phyloP scores from a whole-genome alignment of 2,113 vertebrate species.

The Motacilla alba region DNA sequence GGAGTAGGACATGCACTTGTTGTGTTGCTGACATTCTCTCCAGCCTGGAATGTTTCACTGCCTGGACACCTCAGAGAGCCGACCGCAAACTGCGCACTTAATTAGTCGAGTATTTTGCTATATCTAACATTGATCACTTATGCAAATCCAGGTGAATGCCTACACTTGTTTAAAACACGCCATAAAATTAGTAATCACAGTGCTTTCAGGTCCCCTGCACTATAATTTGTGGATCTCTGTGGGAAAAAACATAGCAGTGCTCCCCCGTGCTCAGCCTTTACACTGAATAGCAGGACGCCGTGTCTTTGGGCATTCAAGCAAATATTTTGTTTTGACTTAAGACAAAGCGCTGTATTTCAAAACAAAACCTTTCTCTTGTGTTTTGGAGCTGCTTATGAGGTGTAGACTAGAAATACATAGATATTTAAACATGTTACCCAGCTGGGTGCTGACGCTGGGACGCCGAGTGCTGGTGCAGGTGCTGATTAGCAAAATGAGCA shows the following conservation, averaged over 20 bases:
- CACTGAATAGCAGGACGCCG: rapidly evolving
- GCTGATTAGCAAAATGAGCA: neutral
- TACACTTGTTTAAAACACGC: neutral
- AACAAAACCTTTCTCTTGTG: neutral
- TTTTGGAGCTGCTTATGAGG: neutral
- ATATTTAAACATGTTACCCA: neutral
- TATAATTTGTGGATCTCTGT: neutral
- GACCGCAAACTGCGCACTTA: neutral
- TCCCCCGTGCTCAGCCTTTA: neutral
- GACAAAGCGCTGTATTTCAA: neutral
- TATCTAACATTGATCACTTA: neutral
- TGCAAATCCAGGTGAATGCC: neutral
- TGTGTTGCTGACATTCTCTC: neutral
- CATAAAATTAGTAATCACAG: neutral
- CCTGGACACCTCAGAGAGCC: neutral
- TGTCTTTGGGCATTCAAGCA: neutral
- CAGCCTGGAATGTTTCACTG: neutral
- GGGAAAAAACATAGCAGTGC: neutral
- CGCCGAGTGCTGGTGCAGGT: rapidly evolving
- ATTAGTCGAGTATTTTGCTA: neutral
- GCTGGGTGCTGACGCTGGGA: neutral
- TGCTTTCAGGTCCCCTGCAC: neutral
- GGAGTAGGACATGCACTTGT: neutral
- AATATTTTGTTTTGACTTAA: neutral
- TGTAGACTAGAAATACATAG: neutral